These are phyloP conservation scores for Tinea trinotella DNA, from an alignment of 2,888 invertebrate species.

Conservation along the genomic window DNA sequence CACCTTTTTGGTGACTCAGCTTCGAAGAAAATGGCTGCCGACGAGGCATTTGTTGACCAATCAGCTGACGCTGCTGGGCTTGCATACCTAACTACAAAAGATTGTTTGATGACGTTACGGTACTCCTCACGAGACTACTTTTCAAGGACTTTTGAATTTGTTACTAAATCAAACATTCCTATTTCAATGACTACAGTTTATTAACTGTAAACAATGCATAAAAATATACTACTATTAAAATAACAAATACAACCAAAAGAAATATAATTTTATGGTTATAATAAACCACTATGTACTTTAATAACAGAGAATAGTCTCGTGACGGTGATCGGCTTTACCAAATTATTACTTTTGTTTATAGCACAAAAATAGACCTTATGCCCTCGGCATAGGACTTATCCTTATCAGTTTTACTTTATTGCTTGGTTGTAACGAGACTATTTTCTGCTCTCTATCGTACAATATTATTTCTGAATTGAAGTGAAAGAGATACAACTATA, in stretches of 20 bases:
- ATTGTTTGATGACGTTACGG: conserved; percentile 50
- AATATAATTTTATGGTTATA: background rate
- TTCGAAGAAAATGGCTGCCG: conserved; percentile 77
- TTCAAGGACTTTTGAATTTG: conserved; percentile 66
- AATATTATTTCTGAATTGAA: conserved; percentile 58
- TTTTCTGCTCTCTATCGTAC: conserved; percentile 61
- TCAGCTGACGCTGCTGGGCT: conserved; percentile 45
- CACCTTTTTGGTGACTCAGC: conserved; percentile 65
- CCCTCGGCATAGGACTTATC: rapidly evolving
- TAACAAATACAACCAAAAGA: background rate
- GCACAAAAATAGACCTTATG: conserved; percentile 38
- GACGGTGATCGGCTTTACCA: conserved; percentile 28
- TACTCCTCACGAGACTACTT: conserved; percentile 68
- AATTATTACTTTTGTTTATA: background rate
- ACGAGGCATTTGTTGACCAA: conserved; percentile 66
- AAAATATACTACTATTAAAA: background rate
- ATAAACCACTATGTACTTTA: background rate
- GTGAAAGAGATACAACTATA: conserved; percentile 53
- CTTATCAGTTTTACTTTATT: conserved; percentile 34
- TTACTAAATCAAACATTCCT: conserved; percentile 25
- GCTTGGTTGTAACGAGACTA: conserved; percentile 51
- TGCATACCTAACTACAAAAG: conserved; percentile 51
- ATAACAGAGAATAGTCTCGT: conserved; percentile 47
- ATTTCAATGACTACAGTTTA: background rate
- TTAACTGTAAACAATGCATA: too few relatives aligned